These are phyloP conservation scores for Lasioglossum figueresi DNA, from an alignment of 2,888 invertebrate genomes.

Conservation along the genomic window DNA sequence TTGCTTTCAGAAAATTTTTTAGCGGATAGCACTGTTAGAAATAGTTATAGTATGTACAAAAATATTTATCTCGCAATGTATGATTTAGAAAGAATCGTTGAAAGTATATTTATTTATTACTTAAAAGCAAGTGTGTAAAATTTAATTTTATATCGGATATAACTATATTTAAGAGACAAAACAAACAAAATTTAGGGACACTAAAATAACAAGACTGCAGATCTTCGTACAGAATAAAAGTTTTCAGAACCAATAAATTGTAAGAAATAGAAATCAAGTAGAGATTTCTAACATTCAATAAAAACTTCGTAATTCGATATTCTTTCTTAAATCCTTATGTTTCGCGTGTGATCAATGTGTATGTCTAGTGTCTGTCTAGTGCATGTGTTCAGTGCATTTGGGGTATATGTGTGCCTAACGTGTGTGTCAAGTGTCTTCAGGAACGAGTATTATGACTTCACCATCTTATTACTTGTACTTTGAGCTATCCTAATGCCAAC, in stretches of 20 bases:
- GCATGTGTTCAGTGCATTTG: neutral
- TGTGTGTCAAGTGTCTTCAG: neutral
- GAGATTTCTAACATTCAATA: no score
- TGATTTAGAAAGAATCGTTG: neutral
- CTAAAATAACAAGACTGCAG: no score
- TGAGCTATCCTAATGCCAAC: neutral
- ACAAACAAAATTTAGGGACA: no score
- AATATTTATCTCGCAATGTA: neutral
- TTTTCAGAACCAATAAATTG: no score
- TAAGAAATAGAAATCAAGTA: no score
- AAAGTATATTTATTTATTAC: neutral
- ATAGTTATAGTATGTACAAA: neutral
- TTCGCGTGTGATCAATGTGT: no score
- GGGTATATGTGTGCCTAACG: neutral
- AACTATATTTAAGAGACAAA: no score
- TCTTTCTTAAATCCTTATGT: neutral
- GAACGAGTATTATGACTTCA: neutral
- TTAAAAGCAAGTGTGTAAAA: neutral
- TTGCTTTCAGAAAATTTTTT: neutral
- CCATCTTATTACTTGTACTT: no score
- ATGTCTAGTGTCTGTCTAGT: no score
- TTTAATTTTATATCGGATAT: neutral
- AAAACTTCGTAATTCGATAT: no score
- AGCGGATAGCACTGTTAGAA: neutral
- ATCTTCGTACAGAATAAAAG: no score